Base-by-base conservation (phyloP, 2,113 vertebrate genomes). In the Triplophysa dalaica region DNA sequence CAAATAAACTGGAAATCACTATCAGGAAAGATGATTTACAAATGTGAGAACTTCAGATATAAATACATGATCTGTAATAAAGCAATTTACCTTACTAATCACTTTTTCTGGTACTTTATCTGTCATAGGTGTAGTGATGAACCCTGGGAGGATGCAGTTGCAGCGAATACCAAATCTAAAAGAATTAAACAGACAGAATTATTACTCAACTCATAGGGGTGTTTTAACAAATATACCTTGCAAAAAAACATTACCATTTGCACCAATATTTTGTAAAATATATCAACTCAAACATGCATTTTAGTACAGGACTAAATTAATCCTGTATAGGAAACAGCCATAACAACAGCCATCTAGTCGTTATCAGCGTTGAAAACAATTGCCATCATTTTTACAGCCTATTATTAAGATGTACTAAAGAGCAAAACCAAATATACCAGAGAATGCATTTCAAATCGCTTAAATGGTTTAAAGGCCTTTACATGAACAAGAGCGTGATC, bases 51-150 rank as follows among this genome's bases (percentile, higher is more conserved):
- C 29, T 48, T 22, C 45, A 70, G 2, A 56, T 61, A 76, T 8
- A 85, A 69, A 85, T 38, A 82, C 4, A 74, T 7, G 14, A 19
- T 14, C 75, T 10, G 13, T 58, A 48, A 33, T 38, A 38, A 38
- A 38, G 33, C 33, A 50, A 29, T 83, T 75, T 89, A 96, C 95
- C 93, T 94, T 94, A 66, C 85, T 89, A 63, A 94, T 86, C 61
- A 95, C 93, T 75, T 94, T 96, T 82, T 94, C 90, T 61, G 95
- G 94, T 1, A 96, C 88, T 85, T 94, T 92, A 24, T 93, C 93
- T 0, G 93, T 95, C 95, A 97, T 96, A 17, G 95, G 93, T 48
- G 95, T 96, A 22, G 77, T 48, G 77, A 95, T 94, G 81, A 95
- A 95, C 0, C 95, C 95, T 0, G 95, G 95, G 50, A 97, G 84